Evolutionary conservation across 2,113 vertebrate genomes (phyloP).

Genomic region (Andinoacara biseriatus): DNA sequence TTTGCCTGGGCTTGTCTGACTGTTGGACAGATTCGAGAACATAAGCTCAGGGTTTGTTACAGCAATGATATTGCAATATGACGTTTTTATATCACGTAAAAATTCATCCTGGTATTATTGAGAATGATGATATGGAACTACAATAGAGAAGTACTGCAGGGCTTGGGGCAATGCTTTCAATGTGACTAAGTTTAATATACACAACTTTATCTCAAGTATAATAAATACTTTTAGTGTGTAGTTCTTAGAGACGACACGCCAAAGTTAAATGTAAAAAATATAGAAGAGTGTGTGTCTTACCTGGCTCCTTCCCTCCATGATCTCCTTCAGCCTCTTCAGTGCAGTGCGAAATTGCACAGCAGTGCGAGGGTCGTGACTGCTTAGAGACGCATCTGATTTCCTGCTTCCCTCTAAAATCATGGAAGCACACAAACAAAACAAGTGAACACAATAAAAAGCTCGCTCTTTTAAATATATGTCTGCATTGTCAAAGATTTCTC

Average conservation of each 20-base stretch:
- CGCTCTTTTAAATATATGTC: neutral
- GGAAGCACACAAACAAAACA: slow-evolving; percentile 14
- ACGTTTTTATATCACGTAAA: neutral
- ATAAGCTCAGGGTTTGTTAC: neutral
- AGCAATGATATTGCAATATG: neutral
- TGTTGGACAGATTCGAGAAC: neutral
- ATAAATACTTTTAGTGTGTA: neutral
- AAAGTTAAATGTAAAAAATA: neutral
- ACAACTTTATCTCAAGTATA: no score
- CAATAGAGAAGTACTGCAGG: neutral
- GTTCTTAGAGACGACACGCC: neutral
- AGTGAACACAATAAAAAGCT: neutral
- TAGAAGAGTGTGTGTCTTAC: slow-evolving; percentile 65
- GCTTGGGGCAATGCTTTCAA: neutral
- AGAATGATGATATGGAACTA: neutral
- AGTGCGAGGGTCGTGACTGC: slow-evolving; percentile 94
- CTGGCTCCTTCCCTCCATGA: slow-evolving; percentile 99
- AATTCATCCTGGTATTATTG: neutral
- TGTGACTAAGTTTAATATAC: no score
- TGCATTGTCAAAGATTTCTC: slow-evolving; percentile 22
- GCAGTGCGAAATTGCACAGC: slow-evolving; percentile 97
- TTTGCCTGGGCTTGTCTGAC: neutral
- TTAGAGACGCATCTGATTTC: slow-evolving; percentile 88
- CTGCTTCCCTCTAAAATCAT: slow-evolving; percentile 86
- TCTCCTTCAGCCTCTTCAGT: slow-evolving; percentile 96